Evolutionary conservation across 2,888 invertebrate genomes (phyloP), one percentile per base, ranked within the genome.

Genomic region (Eupithecia subumbrata): DNA sequence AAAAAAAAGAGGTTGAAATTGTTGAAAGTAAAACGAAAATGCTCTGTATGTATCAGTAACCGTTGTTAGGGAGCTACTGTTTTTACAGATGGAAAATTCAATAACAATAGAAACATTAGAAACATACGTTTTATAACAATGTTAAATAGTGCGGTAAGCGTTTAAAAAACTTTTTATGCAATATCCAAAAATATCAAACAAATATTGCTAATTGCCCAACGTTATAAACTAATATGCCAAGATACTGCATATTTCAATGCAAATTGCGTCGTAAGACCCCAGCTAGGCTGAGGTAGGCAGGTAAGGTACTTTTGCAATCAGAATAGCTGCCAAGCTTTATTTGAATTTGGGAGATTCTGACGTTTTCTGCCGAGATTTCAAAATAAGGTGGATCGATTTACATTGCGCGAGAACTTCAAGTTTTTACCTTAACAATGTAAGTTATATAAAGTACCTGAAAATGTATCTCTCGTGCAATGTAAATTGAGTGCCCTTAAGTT

Each of bases 221-320:
- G 66, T 66, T 60, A 72, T 74, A 64, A 64, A 64, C 34, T 25
- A 64, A 34, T 64, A 34, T 34, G 30, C 64, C 64, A 30, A 60
- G 25, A 14, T 25, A 64, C 79, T 78, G 48, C 48, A n/a, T 70
- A 76, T 66, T 79, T 76, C 76, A 72, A 45, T 71, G 75, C 78
- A 84, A 84, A 83, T 78, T 81, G 84, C 82, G 78, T 79, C 78
- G 82, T 81, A 80, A 81, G 82, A 16, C 45, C 16, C 45, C 5
- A 45, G 18, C 45, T 16, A 45, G 16, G 0, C 43, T 43, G 14
- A 43, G 14, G 40, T 40, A 40, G 12, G 40, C 40, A 40, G 40
- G 43, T 43, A 5, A 14, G 43, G 14, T 43, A 43, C 43, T 45
- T 18, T 18, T 48, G 48, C 48, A 48, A 48, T n/a, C 48, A 48